These are phyloP conservation scores for Taxidea taxus DNA, from an alignment of 2,113 vertebrate genomes.

Conservation along the genomic window DNA sequence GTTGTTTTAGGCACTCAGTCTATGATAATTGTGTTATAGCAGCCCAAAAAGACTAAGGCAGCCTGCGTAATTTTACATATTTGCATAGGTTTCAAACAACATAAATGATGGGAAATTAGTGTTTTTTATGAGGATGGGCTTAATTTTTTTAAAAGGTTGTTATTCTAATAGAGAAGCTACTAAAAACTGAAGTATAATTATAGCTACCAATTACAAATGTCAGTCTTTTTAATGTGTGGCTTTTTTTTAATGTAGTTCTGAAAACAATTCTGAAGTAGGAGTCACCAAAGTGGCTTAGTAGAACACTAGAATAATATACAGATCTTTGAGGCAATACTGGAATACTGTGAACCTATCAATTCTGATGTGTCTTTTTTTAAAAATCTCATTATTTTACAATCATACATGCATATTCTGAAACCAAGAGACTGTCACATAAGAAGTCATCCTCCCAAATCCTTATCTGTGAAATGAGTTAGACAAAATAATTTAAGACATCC, in stretches of 20 bases:
- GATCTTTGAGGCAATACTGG: background rate
- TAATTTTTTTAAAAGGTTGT: background rate
- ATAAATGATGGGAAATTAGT: background rate
- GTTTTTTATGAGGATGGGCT: background rate
- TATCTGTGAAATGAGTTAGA: background rate
- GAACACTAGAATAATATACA: background rate
- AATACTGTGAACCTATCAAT: background rate
- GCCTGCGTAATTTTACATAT: background rate
- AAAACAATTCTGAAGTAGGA: background rate
- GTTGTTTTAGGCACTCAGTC: background rate
- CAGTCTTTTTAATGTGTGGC: background rate
- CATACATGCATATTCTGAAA: background rate
- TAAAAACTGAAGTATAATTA: background rate
- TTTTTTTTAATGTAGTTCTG: background rate
- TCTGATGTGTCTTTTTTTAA: background rate
- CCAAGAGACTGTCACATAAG: background rate
- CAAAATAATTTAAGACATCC: constrained; percentile 1
- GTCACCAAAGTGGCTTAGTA: background rate
- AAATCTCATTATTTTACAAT: background rate
- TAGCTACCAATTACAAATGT: background rate
- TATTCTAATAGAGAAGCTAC: background rate
- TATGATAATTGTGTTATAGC: background rate
- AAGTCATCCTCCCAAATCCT: background rate
- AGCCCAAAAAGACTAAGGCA: background rate
- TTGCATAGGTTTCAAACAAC: background rate